Evolutionary conservation across 2,888 invertebrate species (phyloP), one percentile per base, ranked within the genome.

Genomic region (Anticlea derivata): DNA sequence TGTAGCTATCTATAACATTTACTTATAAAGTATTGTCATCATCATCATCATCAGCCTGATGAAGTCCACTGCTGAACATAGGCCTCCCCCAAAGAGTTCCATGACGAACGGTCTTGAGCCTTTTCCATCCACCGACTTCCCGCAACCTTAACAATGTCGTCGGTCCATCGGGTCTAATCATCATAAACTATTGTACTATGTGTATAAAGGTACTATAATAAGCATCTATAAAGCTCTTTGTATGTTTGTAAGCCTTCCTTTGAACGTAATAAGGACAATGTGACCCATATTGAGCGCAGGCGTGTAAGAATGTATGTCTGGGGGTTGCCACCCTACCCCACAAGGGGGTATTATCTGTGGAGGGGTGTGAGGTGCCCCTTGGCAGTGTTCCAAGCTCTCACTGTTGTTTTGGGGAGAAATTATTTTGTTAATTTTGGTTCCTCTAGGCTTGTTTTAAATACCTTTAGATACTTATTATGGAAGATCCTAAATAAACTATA

Each of bases 201-300:
- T 17, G 17, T 3, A 17, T 17, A 4, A 3, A 4, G 17, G 17
- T 17, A 17, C n/a, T 23, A 23, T 11, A 24, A 17, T 33, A 33
- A 20, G 27, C 22, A 40, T 20, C 13, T 26, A 47, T 31, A 38
- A 34, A 27, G 26, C 26, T 23, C 8, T 46, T 1, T 31, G 20
- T 47, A 11, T 41, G 35, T 49, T 13, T 40, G 26, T 31, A 31
- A 59, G 44, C 41, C 48, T 61, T 68, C 64, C 71, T 75, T 73
- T 65, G 58, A 64, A 44, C 57, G 62, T 47, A 60, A 71, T 73
- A 60, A 73, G 73, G 73, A 85, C 81, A 86, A 83, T 84, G 65
- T 86, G 86, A 86, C 86, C 86, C 74, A 87, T 61, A 82, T 86
- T 63, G 66, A 70, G 85, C 83, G 85, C 85, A 83, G 75, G 86